phyloP scores from a whole-genome alignment of 2,888 invertebrate genomes.

The Cyclophora punctaria region DNA sequence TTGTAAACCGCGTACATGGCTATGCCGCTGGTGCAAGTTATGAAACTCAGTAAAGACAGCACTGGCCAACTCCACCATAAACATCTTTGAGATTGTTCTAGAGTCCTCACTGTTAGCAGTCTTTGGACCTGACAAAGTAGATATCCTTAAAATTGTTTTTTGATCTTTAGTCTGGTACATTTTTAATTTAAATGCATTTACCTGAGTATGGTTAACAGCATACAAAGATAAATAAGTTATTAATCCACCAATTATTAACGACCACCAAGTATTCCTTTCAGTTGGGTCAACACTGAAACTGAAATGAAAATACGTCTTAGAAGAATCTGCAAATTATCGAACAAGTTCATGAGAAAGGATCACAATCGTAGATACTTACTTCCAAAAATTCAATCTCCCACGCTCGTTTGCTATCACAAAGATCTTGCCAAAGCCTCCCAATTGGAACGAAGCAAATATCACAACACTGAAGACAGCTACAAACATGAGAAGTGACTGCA shows the following conservation, averaged over 20 bases:
- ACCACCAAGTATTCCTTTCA: conserved; percentile 88
- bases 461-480: conserved; percentile 86
- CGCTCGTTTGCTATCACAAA: conserved; percentile 82
- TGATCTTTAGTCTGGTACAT: too few species aligned
- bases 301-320: conserved; percentile 14
- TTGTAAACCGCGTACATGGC: conserved; percentile 89
- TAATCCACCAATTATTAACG: conserved; percentile 85
- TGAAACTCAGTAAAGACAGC: conserved; percentile 80
- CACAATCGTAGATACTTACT: conserved; percentile 57
- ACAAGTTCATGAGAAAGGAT: too few species aligned
- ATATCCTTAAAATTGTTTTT: neutral
- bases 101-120: conserved; percentile 80
- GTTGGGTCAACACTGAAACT: conserved; percentile 88
- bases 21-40: conserved; percentile 85
- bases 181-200: conserved; percentile 16
- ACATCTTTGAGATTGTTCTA: conserved; percentile 81
- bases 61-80: conserved; percentile 90
- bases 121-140: conserved; percentile 75
- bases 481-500: conserved; percentile 91
- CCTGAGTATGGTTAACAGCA: conserved; percentile 90
- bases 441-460: conserved; percentile 79
- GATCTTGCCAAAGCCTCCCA: conserved; percentile 81
- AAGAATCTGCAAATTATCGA: too few species aligned
- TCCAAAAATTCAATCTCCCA: conserved; percentile 80
- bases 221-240: conserved; percentile 87